Evolutionary conservation across 2,113 vertebrate species (phyloP).

Genomic region (Hippocampus mohnikei): DNA sequence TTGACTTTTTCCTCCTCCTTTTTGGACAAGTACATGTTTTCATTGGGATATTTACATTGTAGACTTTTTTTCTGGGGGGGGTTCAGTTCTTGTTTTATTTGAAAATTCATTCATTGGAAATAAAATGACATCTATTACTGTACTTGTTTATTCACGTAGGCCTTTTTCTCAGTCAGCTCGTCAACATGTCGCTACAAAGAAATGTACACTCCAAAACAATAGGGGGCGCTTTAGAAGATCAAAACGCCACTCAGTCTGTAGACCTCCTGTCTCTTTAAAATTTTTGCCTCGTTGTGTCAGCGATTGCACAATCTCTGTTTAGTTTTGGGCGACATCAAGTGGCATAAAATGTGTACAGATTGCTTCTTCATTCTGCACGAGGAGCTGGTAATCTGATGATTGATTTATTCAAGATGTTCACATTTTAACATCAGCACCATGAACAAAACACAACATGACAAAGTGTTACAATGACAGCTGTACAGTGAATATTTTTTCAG

Average conservation of each 20-base stretch:
- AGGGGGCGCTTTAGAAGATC: not conserved
- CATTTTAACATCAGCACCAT: not conserved
- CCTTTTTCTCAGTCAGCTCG: not conserved
- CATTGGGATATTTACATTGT: too few relatives aligned
- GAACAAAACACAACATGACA: not conserved
- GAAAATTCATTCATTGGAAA: too few relatives aligned
- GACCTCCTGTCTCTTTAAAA: not conserved
- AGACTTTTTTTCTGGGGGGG: too few relatives aligned
- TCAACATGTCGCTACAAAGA: not conserved
- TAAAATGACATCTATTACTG: too few relatives aligned
- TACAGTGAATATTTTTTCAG: not conserved
- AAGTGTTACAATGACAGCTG: not conserved
- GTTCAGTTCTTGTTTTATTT: too few relatives aligned
- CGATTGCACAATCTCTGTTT: not conserved
- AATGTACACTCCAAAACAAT: not conserved
- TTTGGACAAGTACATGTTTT: too few relatives aligned
- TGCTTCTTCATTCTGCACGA: not conserved
- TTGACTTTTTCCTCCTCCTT: too few relatives aligned
- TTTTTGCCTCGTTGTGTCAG: not conserved
- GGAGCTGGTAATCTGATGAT: not conserved
- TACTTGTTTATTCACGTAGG: too few relatives aligned
- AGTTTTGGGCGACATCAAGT: conserved; percentile 42
- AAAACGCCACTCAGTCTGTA: not conserved
- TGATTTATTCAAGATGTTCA: not conserved
- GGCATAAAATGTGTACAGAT: conserved; percentile 5